Conservation (phyloP, 1,140 invertebrate species). For the Pinna nobilis region DNA sequence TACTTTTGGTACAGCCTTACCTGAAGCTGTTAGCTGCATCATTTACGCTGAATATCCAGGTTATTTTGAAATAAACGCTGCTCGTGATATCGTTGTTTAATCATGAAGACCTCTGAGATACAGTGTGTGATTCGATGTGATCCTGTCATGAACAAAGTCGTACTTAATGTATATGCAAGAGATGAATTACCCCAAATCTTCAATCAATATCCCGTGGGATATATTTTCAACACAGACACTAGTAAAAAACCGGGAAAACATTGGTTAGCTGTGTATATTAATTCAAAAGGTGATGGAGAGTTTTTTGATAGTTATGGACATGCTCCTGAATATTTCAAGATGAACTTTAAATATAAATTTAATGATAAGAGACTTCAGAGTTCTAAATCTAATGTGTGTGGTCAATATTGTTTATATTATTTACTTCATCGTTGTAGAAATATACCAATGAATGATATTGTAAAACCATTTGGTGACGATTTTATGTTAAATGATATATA, state of each 20-base stretch:
- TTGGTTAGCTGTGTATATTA: constrained; percentile 34
- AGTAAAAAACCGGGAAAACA: constrained; percentile 20
- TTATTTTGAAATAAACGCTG: constrained; percentile 41
- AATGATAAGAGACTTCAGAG: constrained; percentile 8
- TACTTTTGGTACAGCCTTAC: constrained; percentile 24
- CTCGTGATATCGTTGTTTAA: constrained; percentile 19
- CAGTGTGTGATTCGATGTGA: constrained; percentile 37
- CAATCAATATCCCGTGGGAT: constrained; percentile 7
- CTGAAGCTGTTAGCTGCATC: constrained; percentile 26
- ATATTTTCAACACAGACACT: constrained; percentile 30
- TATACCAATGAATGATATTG: constrained; percentile 13
- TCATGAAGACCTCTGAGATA: constrained; percentile 22
- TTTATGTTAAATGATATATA: constrained; percentile 21
- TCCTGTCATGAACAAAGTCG: constrained; percentile 18
- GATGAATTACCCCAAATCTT: constrained; percentile 10
- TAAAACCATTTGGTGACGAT: constrained; percentile 6
- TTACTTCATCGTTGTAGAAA: constrained; percentile 9
- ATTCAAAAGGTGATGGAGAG: constrained; percentile 7
- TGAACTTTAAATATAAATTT: constrained; percentile 10
- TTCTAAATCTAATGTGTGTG: constrained; percentile 20
- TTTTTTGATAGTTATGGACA: constrained; percentile 39
- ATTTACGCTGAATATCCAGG: constrained; percentile 34
- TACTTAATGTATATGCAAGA: constrained; percentile 18
- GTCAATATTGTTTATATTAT: constrained; percentile 37
- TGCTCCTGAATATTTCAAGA: constrained; percentile 1